Conservation (phyloP, 2,888 invertebrate species). For the Pemphredon lugubris region DNA sequence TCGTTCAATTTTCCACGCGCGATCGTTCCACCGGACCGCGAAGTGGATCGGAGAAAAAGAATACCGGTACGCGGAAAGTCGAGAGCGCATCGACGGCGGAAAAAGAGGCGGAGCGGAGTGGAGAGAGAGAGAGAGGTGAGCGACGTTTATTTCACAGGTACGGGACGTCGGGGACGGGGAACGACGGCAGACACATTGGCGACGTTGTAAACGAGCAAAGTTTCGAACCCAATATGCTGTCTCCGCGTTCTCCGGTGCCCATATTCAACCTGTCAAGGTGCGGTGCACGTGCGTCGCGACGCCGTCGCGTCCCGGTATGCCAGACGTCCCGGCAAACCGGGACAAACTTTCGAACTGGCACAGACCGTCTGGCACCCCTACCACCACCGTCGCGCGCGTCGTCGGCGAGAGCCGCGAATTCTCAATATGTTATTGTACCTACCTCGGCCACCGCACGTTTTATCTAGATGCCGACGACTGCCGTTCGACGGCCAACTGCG, state of each 20-base stretch:
- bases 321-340: slow-evolving; percentile 75
- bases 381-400: slow-evolving; percentile 15
- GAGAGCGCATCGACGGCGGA: neutral
- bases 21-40: too few relatives aligned
- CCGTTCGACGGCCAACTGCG: slow-evolving; percentile 41
- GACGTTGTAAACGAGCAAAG: slow-evolving; percentile 71
- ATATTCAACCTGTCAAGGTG: slow-evolving; percentile 73
- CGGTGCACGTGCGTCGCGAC: slow-evolving; percentile 64
- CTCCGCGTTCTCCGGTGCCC: slow-evolving; percentile 63
- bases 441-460: slow-evolving; percentile 58
- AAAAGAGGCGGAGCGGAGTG: slow-evolving; percentile 15
- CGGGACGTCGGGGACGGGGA: neutral
- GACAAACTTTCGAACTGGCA: slow-evolving; percentile 80
- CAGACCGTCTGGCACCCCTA: slow-evolving; percentile 77
- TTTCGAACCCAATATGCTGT: slow-evolving; percentile 71
- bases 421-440: slow-evolving; percentile 64
- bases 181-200: slow-evolving; percentile 10
- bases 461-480: slow-evolving; percentile 51
- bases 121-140: slow-evolving; percentile 32
- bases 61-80: too few relatives aligned
- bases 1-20: too few relatives aligned
- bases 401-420: slow-evolving; percentile 58
- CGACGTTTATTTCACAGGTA: slow-evolving; percentile 55
- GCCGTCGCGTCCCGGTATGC: slow-evolving; percentile 13
- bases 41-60: neutral